Conservation (phyloP, 2,113 vertebrate genomes). For the Panurus biarmicus region DNA sequence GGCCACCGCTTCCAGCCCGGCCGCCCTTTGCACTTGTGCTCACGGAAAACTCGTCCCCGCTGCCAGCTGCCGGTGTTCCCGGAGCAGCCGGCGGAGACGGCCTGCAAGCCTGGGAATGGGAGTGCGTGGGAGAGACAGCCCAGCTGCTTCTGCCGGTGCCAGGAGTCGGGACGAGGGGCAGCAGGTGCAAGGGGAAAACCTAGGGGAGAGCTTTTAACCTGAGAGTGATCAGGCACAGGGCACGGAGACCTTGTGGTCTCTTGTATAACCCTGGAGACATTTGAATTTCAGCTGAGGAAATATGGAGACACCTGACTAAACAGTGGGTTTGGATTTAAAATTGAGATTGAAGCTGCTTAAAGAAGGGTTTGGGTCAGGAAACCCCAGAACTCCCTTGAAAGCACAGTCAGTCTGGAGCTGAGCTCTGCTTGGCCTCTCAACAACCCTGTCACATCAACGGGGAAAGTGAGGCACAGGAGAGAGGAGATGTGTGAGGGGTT, state of each 20-base stretch:
- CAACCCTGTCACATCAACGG: rapidly evolving
- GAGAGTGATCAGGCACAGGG: neutral
- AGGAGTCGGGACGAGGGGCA: neutral
- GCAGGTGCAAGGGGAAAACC: neutral
- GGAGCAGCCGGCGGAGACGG: neutral
- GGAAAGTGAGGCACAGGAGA: neutral
- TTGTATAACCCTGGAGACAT: rapidly evolving
- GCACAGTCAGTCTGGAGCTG: neutral
- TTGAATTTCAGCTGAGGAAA: neutral
- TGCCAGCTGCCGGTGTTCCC: rapidly evolving
- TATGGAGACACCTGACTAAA: neutral
- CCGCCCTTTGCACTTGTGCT: neutral
- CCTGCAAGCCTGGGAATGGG: neutral
- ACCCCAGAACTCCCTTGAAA: neutral
- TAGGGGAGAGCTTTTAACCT: rapidly evolving
- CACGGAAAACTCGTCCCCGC: neutral
- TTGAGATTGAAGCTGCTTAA: neutral
- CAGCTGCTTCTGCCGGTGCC: neutral
- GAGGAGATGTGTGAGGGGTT: rapidly evolving
- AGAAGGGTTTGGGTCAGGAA: neutral
- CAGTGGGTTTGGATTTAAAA: neutral
- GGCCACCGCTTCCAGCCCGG: rapidly evolving
- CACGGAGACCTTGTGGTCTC: neutral
- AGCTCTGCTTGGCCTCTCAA: neutral
- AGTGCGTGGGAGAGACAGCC: rapidly evolving